Evolutionary conservation across 37 sponge, comb jelly and placozoan genomes (phyloP).

Genomic region (Aplysina aerophoba): DNA sequence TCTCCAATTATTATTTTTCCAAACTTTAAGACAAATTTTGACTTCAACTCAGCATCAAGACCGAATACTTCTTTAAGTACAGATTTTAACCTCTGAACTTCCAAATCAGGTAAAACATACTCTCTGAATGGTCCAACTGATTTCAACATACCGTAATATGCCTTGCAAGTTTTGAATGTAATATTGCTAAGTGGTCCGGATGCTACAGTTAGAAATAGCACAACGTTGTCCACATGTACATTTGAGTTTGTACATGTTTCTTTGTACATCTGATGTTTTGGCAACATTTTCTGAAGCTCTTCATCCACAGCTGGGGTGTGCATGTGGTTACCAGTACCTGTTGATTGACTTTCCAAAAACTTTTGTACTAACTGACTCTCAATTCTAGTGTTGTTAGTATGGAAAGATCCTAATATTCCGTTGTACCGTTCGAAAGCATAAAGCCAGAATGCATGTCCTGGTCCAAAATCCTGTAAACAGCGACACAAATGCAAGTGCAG

Average conservation of each 20-base stretch:
- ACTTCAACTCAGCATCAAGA: background rate
- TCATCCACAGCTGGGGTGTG: no score
- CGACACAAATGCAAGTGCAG: slow-evolving; percentile 47
- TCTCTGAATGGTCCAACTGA: slow-evolving; percentile 22
- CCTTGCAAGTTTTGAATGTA: background rate
- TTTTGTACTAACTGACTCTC: slow-evolving; percentile 48
- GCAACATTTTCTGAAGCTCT: no score
- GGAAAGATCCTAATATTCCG: slow-evolving; percentile 53
- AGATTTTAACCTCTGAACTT: background rate
- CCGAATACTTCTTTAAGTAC: background rate
- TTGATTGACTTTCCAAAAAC: slow-evolving; percentile 27
- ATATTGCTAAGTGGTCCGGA: slow-evolving; percentile 12
- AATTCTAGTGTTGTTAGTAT: slow-evolving; percentile 39
- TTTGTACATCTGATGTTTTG: no score
- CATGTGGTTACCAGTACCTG: no score
- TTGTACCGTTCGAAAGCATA: slow-evolving; percentile 58
- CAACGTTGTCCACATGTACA: slow-evolving; percentile 5
- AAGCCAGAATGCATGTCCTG: slow-evolving; percentile 59
- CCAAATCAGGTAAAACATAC: background rate
- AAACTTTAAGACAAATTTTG: slow-evolving; percentile 3
- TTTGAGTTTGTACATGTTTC: no score
- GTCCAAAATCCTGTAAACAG: slow-evolving; percentile 53
- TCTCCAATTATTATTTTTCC: slow-evolving; percentile 10
- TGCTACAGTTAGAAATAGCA: background rate
- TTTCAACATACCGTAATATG: background rate